Percentiles rank a stretch among this genome's conserved stretches.
Conservation (phyloP, 2,797 vertebrate species). For the Dipus sagitta region DNA sequence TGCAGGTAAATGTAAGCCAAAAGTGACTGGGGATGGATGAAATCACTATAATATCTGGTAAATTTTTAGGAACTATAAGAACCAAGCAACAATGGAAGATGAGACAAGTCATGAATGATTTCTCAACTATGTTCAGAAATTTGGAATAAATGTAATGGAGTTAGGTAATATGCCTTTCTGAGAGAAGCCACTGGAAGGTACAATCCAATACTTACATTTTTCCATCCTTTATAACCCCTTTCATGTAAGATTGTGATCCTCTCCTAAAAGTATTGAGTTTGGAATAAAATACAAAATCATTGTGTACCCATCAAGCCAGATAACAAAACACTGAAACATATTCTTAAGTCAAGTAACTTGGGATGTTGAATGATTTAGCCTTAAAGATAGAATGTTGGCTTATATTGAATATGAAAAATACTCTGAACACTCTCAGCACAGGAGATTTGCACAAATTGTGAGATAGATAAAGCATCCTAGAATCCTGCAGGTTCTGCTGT, state of each 20-base stretch:
- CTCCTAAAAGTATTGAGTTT: slow-evolving; percentile 16
- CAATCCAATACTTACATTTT: slow-evolving; percentile 38
- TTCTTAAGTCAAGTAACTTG: not conserved
- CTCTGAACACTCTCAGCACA: slow-evolving; percentile 4
- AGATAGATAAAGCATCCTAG: slow-evolving; percentile 39
- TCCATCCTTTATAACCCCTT: not conserved
- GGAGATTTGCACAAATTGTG: slow-evolving; percentile 54
- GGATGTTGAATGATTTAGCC: not conserved
- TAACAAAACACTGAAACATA: slow-evolving; percentile 45
- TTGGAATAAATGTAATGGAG: not conserved
- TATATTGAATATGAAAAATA: slow-evolving; percentile 58
- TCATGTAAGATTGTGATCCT: not conserved
- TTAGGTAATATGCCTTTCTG: not conserved
- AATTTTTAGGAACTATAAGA: slow-evolving; percentile 7
- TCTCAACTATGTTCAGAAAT: slow-evolving; percentile 28
- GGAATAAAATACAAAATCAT: slow-evolving; percentile 33
- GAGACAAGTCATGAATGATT: not conserved
- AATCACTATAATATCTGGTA: too few species aligned
- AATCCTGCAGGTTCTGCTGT: slow-evolving; percentile 23
- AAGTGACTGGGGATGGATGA: not conserved
- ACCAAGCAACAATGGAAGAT: not conserved
- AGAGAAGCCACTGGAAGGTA: not conserved
- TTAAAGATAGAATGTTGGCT: slow-evolving; percentile 54
- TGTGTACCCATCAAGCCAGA: not conserved
- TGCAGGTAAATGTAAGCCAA: not conserved